Evolutionary conservation across 2,113 vertebrate species (phyloP), one percentile per base, ranked within the genome.

Genomic region (Indicator maculatus): DNA sequence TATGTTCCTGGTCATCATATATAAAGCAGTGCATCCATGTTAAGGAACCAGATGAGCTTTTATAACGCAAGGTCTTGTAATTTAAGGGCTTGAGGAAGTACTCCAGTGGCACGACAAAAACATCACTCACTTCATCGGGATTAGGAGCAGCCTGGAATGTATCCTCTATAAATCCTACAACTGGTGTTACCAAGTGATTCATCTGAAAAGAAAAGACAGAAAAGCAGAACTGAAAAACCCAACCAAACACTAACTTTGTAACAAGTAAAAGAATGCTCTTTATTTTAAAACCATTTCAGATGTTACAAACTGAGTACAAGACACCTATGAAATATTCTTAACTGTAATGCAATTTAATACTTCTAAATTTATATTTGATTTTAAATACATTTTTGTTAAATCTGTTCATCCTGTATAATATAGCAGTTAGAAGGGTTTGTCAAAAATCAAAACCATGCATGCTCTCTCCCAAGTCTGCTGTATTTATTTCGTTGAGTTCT

Each of bases 151-250:
- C 97, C 75, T 95, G 91, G 93, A 99, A 99, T 4, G 98, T 96
- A 33, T 98, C 98, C 2, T 98, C 97, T 92, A 99, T 97, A 92
- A 99, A 98, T 72, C 98, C 98, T 63, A 99, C 98, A 59, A 99
- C 98, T 3, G 99, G 98, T 9, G 98, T 99, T 88, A 99, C 94
- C 96, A 99, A 31, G 26, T 98, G 87, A 24, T 96, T 93, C 14
- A 81, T 96, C 99, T 99, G 86, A 73, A 94, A 96, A 21, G 53
- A 83, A 52, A 89, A 67, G 38, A 73, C 69, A 58, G 20, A 60
- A 44, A 26, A 7, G 76, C 14, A 36, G 45, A 65, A 30, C 55
- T 56, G 71, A 56, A 71, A 52, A 24, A 72, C n/a, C 9, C 11
- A 15, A 16, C 41, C 56, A 64, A 39, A 38, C 39, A 28, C 20